phyloP scores from a whole-genome alignment of 2,797 vertebrate genomes.

The Champsocephalus gunnari region DNA sequence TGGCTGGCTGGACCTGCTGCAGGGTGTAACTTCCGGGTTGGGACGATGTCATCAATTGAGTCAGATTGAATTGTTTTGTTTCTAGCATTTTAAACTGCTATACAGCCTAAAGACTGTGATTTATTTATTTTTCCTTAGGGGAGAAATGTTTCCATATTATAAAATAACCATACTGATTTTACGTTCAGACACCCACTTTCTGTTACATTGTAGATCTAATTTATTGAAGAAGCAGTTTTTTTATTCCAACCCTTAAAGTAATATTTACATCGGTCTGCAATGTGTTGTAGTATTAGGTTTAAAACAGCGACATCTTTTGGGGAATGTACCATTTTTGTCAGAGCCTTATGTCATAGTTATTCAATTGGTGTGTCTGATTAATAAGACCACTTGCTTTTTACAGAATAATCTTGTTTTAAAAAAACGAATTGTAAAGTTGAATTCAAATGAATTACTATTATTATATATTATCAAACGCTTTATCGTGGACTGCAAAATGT shows the following conservation, averaged over 20 bases:
- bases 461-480: too few relatives aligned
- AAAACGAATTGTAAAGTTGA: not conserved
- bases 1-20: constrained; percentile 60
- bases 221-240: not conserved
- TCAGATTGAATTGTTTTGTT: not conserved
- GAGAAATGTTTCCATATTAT: not conserved
- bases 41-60: constrained; percentile 3
- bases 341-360: not conserved
- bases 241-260: constrained; percentile 7
- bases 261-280: not conserved
- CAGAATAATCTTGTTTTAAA: not conserved
- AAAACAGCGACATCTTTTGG: constrained; percentile 50
- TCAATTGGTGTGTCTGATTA: not conserved
- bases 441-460: not conserved
- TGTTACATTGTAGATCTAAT: not conserved
- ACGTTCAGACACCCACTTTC: fast-evolving
- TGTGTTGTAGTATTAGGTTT: not conserved
- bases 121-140: fast-evolving
- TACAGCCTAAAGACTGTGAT: not conserved
- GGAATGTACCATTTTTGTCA: not conserved
- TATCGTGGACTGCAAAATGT: not conserved
- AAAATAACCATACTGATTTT: not conserved
- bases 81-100: not conserved
- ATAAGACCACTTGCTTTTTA: not conserved
- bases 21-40: constrained; percentile 79